phyloP scores from a whole-genome alignment of 1,140 invertebrate species.

The Drosophila leontia region DNA sequence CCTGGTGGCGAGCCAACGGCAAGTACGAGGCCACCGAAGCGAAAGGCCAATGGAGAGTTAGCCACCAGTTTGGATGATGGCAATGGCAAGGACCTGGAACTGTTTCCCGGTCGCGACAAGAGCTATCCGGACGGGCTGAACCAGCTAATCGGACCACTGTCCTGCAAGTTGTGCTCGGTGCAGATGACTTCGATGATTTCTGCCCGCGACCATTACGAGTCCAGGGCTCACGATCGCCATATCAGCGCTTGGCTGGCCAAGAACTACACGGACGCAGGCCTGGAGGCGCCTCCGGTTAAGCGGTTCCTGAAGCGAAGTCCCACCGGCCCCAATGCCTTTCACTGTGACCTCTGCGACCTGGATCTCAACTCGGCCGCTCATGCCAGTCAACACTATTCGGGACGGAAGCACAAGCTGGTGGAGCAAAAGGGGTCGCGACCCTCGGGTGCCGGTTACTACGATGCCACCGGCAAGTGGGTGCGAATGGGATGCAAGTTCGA shows the following conservation, averaged over 20 bases:
- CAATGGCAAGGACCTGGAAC: not conserved
- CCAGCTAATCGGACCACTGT: constrained; percentile 82
- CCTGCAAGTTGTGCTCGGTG: constrained; percentile 84
- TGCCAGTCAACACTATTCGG: constrained; percentile 85
- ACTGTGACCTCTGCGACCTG: constrained; percentile 85
- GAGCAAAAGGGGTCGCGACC: constrained; percentile 58
- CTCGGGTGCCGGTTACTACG: constrained; percentile 78
- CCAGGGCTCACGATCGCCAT: constrained; percentile 85
- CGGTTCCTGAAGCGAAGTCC: constrained; percentile 64
- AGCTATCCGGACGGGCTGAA: constrained; percentile 85
- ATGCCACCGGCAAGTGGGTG: constrained; percentile 84
- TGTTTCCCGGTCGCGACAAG: constrained; percentile 64
- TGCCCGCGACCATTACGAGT: constrained; percentile 85
- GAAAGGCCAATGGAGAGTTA: not conserved
- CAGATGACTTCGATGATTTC: constrained; percentile 83
- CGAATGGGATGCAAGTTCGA: constrained; percentile 62
- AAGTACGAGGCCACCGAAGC: not conserved
- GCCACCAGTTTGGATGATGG: not conserved
- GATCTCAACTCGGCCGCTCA: constrained; percentile 84
- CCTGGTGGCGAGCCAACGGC: not conserved
- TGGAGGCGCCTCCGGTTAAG: constrained; percentile 68
- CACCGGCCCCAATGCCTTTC: constrained; percentile 69
- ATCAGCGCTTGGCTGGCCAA: constrained; percentile 82
- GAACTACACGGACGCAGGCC: constrained; percentile 72
- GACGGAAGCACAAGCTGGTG: constrained; percentile 85